Evolutionary conservation across 1,140 invertebrate species (phyloP).

Genomic region (Oedothorax gibbosus): DNA sequence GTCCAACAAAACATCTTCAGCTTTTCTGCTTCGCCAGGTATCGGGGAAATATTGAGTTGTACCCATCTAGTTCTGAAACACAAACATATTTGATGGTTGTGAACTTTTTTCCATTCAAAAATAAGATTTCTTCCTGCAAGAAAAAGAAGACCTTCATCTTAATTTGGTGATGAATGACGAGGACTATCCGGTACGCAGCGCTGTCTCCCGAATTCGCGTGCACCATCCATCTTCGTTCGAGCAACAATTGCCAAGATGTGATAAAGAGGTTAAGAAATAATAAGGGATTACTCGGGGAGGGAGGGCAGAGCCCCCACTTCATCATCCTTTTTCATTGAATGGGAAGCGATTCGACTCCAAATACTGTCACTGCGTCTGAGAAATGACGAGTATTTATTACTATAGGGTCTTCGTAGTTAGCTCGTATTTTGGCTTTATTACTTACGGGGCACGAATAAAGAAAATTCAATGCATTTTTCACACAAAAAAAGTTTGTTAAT

Average conservation of each 20-base stretch:
- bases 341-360: slow-evolving; percentile 32
- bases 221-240: slow-evolving; percentile 49
- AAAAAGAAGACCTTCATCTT: slow-evolving; percentile 13
- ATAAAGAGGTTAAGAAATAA: slow-evolving; percentile 52
- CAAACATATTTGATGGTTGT: too few species aligned
- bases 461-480: too few species aligned
- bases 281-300: slow-evolving; percentile 33
- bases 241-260: slow-evolving; percentile 51
- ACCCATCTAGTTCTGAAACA: too few species aligned
- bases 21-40: too few species aligned
- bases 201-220: slow-evolving; percentile 25
- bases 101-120: neutral
- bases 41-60: too few species aligned
- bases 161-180: slow-evolving; percentile 51
- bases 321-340: slow-evolving; percentile 34
- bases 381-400: too few species aligned
- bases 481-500: too few species aligned
- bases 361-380: neutral
- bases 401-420: too few species aligned
- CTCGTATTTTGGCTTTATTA: too few species aligned
- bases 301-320: slow-evolving; percentile 24
- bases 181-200: slow-evolving; percentile 23
- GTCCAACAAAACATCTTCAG: too few species aligned
- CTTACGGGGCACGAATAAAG: too few species aligned
- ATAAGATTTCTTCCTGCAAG: neutral